Percentiles rank a stretch among this genome's conserved stretches.
Conservation (phyloP, 2,888 invertebrate species). For the Poecilus cupreus region DNA sequence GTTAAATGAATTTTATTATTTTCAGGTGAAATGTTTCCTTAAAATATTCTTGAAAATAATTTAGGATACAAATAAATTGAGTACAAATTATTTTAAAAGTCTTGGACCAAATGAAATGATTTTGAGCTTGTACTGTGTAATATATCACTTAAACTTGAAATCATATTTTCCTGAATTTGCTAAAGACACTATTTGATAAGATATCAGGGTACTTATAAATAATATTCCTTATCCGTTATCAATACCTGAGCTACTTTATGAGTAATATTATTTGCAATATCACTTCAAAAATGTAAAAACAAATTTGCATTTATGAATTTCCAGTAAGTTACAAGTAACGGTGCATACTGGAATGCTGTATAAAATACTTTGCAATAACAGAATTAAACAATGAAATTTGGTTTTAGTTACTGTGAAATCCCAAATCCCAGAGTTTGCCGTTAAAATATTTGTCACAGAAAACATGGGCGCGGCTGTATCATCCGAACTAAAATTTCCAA, state of each 20-base stretch:
- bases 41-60: no score
- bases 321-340: background rate
- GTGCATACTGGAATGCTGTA: background rate
- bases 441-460: constrained; percentile 14
- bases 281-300: background rate
- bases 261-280: background rate
- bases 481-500: background rate
- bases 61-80: no score
- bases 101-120: no score
- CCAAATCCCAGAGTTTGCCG: constrained; percentile 33
- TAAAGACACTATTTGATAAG: background rate
- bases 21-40: no score
- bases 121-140: no score
- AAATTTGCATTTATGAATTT: background rate
- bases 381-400: background rate
- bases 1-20: no score
- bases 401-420: constrained; percentile 12
- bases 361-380: background rate
- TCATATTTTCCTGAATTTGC: background rate
- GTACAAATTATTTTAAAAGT: no score
- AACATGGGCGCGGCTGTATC: constrained; percentile 39
- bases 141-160: background rate
- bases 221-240: background rate
- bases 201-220: background rate
- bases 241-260: background rate